These are phyloP conservation scores for Agriopis marginaria DNA, from an alignment of 2,888 invertebrate genomes.

Conservation along the genomic window DNA sequence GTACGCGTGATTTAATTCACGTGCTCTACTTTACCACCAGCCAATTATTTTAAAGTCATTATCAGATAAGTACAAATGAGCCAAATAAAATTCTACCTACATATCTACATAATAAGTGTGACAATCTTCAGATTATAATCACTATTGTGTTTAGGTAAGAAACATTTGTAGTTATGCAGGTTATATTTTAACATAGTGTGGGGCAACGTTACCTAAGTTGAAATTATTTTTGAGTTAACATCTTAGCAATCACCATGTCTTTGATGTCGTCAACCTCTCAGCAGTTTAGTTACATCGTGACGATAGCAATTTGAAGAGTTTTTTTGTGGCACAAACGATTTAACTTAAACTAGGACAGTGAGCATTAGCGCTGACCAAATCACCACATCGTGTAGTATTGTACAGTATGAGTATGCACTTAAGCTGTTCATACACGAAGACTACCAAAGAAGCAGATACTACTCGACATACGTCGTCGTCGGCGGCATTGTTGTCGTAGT, in stretches of 20 bases:
- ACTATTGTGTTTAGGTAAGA: background rate
- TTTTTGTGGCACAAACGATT: conserved; percentile 31
- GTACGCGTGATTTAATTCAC: conserved; percentile 23
- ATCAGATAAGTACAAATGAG: conserved; percentile 11
- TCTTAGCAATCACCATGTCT: conserved; percentile 16
- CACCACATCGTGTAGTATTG: conserved; percentile 24
- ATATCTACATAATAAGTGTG: background rate
- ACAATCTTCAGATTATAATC: conserved; percentile 13
- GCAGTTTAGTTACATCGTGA: conserved; percentile 16
- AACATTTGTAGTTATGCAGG: background rate
- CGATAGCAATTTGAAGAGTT: conserved; percentile 25
- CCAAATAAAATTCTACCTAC: conserved; percentile 2
- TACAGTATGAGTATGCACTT: conserved; percentile 20
- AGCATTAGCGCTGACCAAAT: conserved; percentile 21
- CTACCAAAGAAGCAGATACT: no score
- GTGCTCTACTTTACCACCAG: conserved; percentile 18
- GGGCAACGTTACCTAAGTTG: conserved; percentile 10
- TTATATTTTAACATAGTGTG: conserved; percentile 16
- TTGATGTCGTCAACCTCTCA: conserved; percentile 29
- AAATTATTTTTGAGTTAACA: conserved; percentile 28
- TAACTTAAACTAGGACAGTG: conserved; percentile 35
- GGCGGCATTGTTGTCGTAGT: no score
- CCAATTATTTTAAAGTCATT: conserved; percentile 17
- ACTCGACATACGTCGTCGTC: no score
- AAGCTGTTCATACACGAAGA: background rate